Conservation (phyloP, 2,113 vertebrate genomes). For the Mandrillus leucophaeus region DNA sequence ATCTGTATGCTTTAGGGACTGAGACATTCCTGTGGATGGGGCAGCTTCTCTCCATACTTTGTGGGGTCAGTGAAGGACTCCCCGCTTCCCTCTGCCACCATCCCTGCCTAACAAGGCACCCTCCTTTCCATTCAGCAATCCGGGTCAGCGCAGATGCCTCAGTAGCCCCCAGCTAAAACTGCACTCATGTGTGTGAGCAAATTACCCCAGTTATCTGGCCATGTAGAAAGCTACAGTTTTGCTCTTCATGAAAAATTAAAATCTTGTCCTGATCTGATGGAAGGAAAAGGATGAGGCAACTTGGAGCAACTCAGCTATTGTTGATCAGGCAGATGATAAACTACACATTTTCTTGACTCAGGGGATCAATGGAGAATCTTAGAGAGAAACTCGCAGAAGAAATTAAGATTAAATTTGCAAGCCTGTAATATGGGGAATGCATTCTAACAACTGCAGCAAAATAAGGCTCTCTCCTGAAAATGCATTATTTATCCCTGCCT, state of each 20-base stretch:
- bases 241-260: constrained; percentile 84
- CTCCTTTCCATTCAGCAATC: not conserved
- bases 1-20: not conserved
- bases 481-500: constrained; percentile 68
- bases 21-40: not conserved
- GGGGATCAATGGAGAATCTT: constrained; percentile 60
- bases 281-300: constrained; percentile 70
- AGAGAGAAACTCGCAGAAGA: constrained; percentile 68
- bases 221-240: constrained; percentile 80
- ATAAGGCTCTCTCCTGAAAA: constrained; percentile 60
- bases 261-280: constrained; percentile 75
- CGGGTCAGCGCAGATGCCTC: constrained; percentile 20
- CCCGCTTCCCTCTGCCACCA: rapidly evolving
- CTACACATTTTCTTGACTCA: not conserved
- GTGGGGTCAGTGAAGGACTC: not conserved
- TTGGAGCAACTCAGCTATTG: constrained; percentile 41
- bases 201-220: constrained; percentile 83
- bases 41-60: not conserved
- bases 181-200: constrained; percentile 65
- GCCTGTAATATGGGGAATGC: constrained; percentile 3
- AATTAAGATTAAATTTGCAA: constrained; percentile 79
- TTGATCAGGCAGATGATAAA: constrained; percentile 60
- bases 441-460: constrained; percentile 57
- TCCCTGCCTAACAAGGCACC: not conserved
- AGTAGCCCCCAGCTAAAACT: constrained; percentile 62